Evolutionary conservation across 2,797 vertebrate species (phyloP), one percentile per base, ranked within the genome.

Genomic region (Halcyon smyrnensis): DNA sequence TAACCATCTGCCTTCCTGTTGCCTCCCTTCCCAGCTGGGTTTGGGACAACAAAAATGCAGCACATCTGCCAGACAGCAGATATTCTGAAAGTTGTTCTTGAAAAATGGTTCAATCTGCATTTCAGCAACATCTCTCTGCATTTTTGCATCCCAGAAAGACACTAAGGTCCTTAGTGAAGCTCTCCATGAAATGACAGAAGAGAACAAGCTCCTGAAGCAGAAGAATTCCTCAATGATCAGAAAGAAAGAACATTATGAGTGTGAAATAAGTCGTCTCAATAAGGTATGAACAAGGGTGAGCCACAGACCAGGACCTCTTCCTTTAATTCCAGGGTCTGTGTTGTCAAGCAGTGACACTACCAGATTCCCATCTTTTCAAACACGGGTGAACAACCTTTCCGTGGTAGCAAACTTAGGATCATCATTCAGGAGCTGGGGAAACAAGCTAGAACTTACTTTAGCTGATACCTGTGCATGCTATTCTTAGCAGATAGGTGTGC

Each of bases 251-350:
- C 81, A 96, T 34, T 98, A 98, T 39, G 97, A 98, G 59, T 78
- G 88, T 95, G 98, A 98, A 96, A 98, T 98, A 87, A 97, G 65
- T 65, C 97, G 97, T 32, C 98, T 98, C 64, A 98, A 98, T 73
- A 97, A 98, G 98, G 98, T 98, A 97, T 48, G 69, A 54, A 39
- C 7, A 15, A 30, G 25, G 63, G 11, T 23, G 21, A 88, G 59
- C 36, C 4, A 2, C 68, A 73, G 67, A 45, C 20, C 34, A 25
- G 15, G 36, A 51, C 51, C 43, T 76, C 13, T 87, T 57, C 10
- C 70, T 93, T 82, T 34, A 15, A 37, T 78, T 65, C 16, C 68
- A 46, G 32, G 1, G 8, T 68, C 23, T 83, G 25, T 50, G 11
- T 25, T 87, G 46, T 46, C 50, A 83, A 57, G 24, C 37, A 68